Percentiles rank a stretch among this genome's conserved stretches.
These are phyloP conservation scores for Agrotis puta DNA, from an alignment of 2,888 invertebrate species.

Conservation along the genomic window DNA sequence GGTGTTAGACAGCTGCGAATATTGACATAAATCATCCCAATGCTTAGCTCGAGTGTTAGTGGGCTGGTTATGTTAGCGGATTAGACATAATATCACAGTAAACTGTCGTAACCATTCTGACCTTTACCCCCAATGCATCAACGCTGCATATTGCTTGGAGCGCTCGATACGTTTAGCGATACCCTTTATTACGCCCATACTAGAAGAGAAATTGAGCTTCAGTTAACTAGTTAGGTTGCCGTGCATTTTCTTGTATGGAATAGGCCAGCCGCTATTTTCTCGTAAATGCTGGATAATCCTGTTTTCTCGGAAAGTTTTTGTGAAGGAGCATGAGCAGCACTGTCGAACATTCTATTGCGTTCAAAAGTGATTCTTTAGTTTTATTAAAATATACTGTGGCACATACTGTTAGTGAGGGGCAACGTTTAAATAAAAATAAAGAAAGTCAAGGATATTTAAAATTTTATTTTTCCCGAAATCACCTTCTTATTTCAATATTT, in stretches of 20 bases:
- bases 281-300: neutral
- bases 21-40: constrained; percentile 61
- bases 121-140: constrained; percentile 53
- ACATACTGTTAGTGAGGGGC: too few species aligned
- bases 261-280: constrained; percentile 13
- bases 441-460: neutral
- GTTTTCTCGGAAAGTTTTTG: neutral
- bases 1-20: constrained; percentile 48
- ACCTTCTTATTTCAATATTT: constrained; percentile 26
- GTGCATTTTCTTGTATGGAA: constrained; percentile 29
- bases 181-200: constrained; percentile 53
- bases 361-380: too few species aligned
- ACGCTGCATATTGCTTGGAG: constrained; percentile 45
- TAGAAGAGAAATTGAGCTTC: constrained; percentile 47
- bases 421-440: too few species aligned
- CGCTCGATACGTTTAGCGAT: constrained; percentile 42
- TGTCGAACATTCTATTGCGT: neutral
- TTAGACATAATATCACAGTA: constrained; percentile 56
- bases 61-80: constrained; percentile 53
- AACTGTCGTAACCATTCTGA: constrained; percentile 57
- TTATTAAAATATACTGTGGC: too few species aligned
- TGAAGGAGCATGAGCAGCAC: neutral
- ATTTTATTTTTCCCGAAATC: neutral
- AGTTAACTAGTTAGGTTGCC: constrained; percentile 42
- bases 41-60: constrained; percentile 48